These are phyloP conservation scores for Ptilodon capucinus DNA, from an alignment of 2,888 invertebrate species.

Conservation along the genomic window DNA sequence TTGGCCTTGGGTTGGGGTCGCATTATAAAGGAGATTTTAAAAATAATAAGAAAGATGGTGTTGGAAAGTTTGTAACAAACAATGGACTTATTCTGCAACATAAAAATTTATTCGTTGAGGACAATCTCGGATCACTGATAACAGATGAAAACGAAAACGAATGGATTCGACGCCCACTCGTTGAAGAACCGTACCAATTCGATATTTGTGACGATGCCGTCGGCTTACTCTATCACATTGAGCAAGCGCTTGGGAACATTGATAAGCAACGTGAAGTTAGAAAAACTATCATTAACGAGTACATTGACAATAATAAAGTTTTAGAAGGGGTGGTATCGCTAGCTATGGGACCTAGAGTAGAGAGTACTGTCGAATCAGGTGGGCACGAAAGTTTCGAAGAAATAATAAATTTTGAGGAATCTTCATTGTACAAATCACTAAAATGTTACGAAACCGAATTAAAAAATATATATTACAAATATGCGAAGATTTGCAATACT, in stretches of 20 bases:
- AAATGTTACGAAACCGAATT: conserved; percentile 72
- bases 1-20: conserved; percentile 80
- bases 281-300: conserved; percentile 52
- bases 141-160: conserved; percentile 28
- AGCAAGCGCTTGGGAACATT: conserved; percentile 60
- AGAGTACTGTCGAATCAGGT: conserved; percentile 10
- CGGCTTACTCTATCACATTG: conserved; percentile 70
- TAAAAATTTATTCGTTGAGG: conserved; percentile 75
- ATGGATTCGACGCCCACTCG: conserved; percentile 11
- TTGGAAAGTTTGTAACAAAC: conserved; percentile 79
- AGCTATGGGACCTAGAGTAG: conserved; percentile 22
- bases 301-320: conserved; percentile 52
- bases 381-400: conserved; percentile 34
- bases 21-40: conserved; percentile 81
- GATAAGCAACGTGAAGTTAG: conserved; percentile 55
- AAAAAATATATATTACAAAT: conserved; percentile 75
- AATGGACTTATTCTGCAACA: conserved; percentile 77
- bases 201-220: conserved; percentile 63
- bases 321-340: conserved; percentile 18
- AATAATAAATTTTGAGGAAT: conserved; percentile 67
- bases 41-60: conserved; percentile 81
- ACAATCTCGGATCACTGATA: conserved; percentile 62
- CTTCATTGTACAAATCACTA: conserved; percentile 68
- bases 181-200: conserved; percentile 47
- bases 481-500: conserved; percentile 72